A percentile compares a stretch with the other conserved stretches of the same genome.
Conservation (phyloP, 2,888 invertebrate species). For the Tupiocoris notatus region DNA sequence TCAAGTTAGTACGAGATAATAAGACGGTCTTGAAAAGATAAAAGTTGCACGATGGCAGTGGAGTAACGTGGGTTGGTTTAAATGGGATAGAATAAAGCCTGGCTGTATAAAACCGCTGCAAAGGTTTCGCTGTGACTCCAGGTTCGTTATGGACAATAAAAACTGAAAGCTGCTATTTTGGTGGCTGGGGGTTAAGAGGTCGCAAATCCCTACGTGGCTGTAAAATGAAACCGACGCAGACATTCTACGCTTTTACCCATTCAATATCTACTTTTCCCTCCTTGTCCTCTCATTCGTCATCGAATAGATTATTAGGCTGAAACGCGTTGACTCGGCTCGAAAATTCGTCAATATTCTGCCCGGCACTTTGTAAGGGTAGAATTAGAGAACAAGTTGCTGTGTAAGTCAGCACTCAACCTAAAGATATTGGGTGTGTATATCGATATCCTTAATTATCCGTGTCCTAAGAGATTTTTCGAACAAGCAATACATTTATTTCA, state of each 20-base stretch:
- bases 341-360: too few species aligned
- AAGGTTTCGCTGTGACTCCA: neutral
- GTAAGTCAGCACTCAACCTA: too few species aligned
- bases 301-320: neutral
- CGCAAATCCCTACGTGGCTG: neutral
- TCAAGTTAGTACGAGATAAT: neutral
- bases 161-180: conserved; percentile 16
- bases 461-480: too few species aligned
- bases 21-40: neutral
- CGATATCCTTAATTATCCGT: too few species aligned
- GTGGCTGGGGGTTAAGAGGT: conserved; percentile 10
- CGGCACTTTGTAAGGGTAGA: too few species aligned
- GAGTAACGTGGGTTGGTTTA: neutral
- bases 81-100: neutral
- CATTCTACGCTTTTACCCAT: neutral
- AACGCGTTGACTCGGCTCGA: too few species aligned
- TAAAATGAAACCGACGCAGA: neutral
- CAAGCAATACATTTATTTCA: too few species aligned
- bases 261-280: neutral
- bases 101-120: neutral
- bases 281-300: neutral
- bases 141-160: conserved; percentile 24
- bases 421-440: too few species aligned
- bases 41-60: neutral
- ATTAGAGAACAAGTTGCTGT: too few species aligned